phyloP scores from a whole-genome alignment of 2,797 vertebrate species.

The Momotus momota region DNA sequence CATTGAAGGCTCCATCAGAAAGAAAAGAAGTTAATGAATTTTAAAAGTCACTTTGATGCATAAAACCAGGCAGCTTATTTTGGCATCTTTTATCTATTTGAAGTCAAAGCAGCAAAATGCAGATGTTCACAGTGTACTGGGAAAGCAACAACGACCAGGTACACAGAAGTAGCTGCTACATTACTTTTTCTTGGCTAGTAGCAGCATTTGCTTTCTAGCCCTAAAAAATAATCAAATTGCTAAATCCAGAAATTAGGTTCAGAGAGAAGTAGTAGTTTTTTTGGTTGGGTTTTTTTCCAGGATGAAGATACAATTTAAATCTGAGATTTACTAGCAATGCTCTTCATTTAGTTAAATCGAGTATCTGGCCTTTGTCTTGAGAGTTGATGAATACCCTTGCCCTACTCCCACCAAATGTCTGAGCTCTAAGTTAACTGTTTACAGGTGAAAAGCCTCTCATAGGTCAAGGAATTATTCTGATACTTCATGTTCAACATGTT shows the following conservation, averaged over 20 bases:
- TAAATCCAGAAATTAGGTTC: not conserved
- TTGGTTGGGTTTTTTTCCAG: not conserved
- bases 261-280: not conserved
- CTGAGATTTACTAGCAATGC: not conserved
- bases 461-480: not conserved
- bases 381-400: not conserved
- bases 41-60: not conserved
- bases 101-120: not conserved
- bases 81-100: not conserved
- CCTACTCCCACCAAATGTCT: not conserved
- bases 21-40: not conserved
- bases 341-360: not conserved
- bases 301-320: not conserved
- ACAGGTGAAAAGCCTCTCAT: not conserved
- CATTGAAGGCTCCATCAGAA: not conserved
- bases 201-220: not conserved
- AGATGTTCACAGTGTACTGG: not conserved
- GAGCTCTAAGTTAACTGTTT: not conserved
- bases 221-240: not conserved
- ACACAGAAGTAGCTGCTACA: not conserved
- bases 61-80: not conserved
- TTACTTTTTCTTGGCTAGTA: not conserved
- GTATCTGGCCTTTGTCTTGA: not conserved
- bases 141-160: accelerated
- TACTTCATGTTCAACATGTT: not conserved